A percentile compares a stretch with the other conserved stretches of the same genome.
These are phyloP conservation scores for Latrodectus geometricus DNA, from an alignment of 1,140 invertebrate genomes.

Conservation along the genomic window DNA sequence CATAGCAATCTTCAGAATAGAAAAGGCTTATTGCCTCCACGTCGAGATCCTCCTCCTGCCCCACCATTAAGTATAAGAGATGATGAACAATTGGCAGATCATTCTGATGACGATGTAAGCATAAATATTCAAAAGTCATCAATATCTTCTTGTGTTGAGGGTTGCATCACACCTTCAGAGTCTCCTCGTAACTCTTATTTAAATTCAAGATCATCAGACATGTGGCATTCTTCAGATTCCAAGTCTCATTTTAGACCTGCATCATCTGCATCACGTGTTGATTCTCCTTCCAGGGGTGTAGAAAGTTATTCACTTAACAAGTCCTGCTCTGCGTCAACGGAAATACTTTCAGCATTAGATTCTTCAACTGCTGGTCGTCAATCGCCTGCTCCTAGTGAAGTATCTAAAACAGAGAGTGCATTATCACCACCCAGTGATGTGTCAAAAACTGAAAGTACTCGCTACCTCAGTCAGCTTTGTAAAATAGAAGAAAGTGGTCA, in stretches of 20 bases:
- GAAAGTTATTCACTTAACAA: conserved; percentile 65
- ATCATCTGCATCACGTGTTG: conserved; percentile 66
- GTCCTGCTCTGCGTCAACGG: conserved; percentile 64
- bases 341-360: conserved; percentile 64
- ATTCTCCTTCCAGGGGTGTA: conserved; percentile 64
- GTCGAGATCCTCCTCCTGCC: conserved; percentile 57
- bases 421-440: conserved; percentile 68
- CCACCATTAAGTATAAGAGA: conserved; percentile 51
- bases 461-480: conserved; percentile 65
- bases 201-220: conserved; percentile 34
- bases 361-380: conserved; percentile 66
- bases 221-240: conserved; percentile 48
- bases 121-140: conserved; percentile 53
- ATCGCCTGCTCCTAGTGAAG: conserved; percentile 68
- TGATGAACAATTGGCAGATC: conserved; percentile 39
- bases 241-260: conserved; percentile 66
- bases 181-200: conserved; percentile 38
- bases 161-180: not conserved
- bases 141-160: conserved; percentile 36
- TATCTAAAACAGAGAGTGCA: conserved; percentile 68
- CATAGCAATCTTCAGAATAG: conserved; percentile 15
- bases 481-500: conserved; percentile 65
- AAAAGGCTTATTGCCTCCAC: conserved; percentile 27
- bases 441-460: conserved; percentile 67
- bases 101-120: conserved; percentile 54